phyloP scores from a whole-genome alignment of 2,797 vertebrate species.

The Leptatherina wallacei region DNA sequence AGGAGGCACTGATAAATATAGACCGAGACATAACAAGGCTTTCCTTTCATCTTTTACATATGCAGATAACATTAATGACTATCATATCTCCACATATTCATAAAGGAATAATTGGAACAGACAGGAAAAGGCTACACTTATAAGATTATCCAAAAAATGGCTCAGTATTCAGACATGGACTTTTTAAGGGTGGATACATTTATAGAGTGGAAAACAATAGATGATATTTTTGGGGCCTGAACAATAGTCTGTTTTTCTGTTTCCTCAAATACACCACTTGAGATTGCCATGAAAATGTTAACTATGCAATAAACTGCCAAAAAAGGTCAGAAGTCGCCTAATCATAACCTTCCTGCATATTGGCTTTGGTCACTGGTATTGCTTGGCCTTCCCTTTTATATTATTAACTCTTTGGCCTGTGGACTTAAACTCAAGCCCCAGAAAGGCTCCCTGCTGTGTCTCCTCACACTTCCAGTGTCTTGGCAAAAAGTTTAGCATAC shows the following conservation, averaged over 20 bases:
- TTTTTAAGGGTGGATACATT: background rate
- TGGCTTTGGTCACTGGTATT: slow-evolving; percentile 26
- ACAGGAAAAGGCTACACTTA: background rate
- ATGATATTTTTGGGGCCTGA: background rate
- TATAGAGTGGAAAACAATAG: background rate
- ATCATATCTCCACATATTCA: background rate
- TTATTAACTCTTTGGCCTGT: slow-evolving; percentile 27
- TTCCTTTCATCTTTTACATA: slow-evolving; percentile 21
- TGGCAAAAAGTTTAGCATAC: too few species aligned
- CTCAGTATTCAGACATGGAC: background rate
- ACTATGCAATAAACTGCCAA: background rate
- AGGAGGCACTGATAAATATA: background rate
- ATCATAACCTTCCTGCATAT: slow-evolving; percentile 20
- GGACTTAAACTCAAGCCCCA: slow-evolving; percentile 14
- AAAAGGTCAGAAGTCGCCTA: slow-evolving; percentile 31
- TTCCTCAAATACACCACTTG: background rate
- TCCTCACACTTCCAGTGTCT: too few species aligned
- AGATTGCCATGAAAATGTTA: background rate
- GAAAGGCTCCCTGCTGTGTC: too few species aligned
- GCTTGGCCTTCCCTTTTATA: slow-evolving; percentile 15
- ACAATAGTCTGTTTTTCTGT: slow-evolving; percentile 7
- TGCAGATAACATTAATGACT: slow-evolving; percentile 13
- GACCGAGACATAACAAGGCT: slow-evolving; percentile 25
- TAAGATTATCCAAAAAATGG: background rate
- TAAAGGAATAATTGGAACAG: background rate